phyloP scores from a whole-genome alignment of 2,888 invertebrate genomes.

The Protodeltote pygarga region DNA sequence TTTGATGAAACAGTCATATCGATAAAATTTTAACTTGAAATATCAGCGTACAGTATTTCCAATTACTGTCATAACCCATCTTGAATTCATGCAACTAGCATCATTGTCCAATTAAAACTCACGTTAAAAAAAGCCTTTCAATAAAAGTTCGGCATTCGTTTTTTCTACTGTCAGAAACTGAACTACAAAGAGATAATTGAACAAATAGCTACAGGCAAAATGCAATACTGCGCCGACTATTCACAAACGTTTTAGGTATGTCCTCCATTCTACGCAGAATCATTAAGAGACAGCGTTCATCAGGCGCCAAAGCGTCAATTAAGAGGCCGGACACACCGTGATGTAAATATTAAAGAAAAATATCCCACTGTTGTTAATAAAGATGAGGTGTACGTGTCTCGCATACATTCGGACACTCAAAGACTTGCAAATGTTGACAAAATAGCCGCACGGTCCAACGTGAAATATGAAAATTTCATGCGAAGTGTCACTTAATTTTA shows the following conservation, averaged over 20 bases:
- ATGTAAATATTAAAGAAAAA: conserved; percentile 67
- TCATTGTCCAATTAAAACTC: too few relatives aligned
- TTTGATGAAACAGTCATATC: too few relatives aligned
- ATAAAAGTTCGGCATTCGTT: too few relatives aligned
- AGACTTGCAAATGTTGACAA: conserved; percentile 70
- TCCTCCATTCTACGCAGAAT: conserved; percentile 31
- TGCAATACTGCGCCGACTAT: background rate
- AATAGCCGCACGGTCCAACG: conserved; percentile 55
- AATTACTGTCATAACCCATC: background rate
- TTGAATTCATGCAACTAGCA: too few relatives aligned
- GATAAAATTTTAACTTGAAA: too few relatives aligned
- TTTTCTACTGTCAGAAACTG: conserved; percentile 1
- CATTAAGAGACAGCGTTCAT: conserved; percentile 59
- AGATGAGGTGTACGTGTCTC: conserved; percentile 69
- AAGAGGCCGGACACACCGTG: conserved; percentile 59
- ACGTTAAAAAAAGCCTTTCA: too few relatives aligned
- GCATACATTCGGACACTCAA: conserved; percentile 64
- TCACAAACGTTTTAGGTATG: conserved; percentile 29
- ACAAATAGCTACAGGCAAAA: too few relatives aligned
- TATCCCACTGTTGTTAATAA: conserved; percentile 69
- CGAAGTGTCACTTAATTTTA: conserved; percentile 64
- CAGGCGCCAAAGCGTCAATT: conserved; percentile 66
- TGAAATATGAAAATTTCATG: conserved; percentile 56
- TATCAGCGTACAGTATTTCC: background rate
- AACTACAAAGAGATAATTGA: too few relatives aligned